A percentile compares a stretch with the other conserved stretches of the same genome.
phyloP scores from a whole-genome alignment of 2,113 vertebrate species.

The Lethenteron reissneri region DNA sequence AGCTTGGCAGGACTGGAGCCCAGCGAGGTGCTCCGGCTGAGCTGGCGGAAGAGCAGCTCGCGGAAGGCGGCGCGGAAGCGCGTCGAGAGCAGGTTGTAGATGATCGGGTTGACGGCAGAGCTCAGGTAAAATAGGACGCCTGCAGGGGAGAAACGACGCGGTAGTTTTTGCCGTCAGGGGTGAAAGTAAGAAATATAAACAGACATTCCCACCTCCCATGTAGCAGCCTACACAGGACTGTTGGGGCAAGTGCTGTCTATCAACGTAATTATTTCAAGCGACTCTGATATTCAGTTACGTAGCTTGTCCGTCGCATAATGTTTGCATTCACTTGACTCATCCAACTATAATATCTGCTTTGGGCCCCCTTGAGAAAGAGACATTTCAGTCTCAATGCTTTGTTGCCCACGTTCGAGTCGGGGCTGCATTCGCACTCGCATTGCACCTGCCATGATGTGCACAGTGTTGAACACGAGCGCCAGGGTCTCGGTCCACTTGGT shows the following conservation, averaged over 20 bases:
- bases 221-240: too few relatives aligned
- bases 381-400: neutral
- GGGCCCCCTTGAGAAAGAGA: neutral
- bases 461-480: constrained; percentile 29
- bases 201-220: too few relatives aligned
- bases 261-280: neutral
- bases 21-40: neutral
- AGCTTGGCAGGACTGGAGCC: neutral
- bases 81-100: constrained; percentile 33
- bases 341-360: neutral
- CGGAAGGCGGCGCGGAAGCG: constrained; percentile 30
- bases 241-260: neutral
- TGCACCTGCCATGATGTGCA: constrained; percentile 38
- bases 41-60: constrained; percentile 19
- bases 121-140: constrained; percentile 42
- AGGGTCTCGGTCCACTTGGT: constrained; percentile 32
- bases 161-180: constrained; percentile 2
- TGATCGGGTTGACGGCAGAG: constrained; percentile 35
- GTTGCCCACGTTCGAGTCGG: neutral
- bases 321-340: neutral
- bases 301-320: neutral
- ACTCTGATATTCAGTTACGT: neutral
- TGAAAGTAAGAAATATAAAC: constrained; percentile 10
- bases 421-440: too few relatives aligned
- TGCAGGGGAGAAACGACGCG: constrained; percentile 10